Evolutionary conservation across 2,797 vertebrate species (phyloP), one percentile per base, ranked within the genome.

Genomic region (Dicrostonyx torquatus): DNA sequence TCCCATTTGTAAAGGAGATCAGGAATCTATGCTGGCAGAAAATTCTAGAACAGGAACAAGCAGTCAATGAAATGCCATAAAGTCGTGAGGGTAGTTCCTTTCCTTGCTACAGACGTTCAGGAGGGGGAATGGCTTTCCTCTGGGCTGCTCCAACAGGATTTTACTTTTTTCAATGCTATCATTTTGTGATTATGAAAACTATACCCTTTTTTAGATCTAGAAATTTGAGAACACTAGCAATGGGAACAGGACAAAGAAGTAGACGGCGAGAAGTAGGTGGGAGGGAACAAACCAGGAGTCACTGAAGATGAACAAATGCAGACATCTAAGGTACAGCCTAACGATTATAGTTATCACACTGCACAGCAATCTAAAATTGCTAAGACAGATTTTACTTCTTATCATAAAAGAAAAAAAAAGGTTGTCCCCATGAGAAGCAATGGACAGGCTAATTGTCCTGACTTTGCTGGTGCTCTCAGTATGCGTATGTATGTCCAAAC

Each of bases 181-280:
- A 43, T 64, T 83, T 83, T 93, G 24, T 60, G 91, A 29, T 95
- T 53, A 77, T 80, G 45, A 90, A 29, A 91, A 70, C 34, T 62
- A 45, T n/a, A 26, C 15, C 20, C 6, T 87, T 87, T 87, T 20
- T 45, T 22, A 17, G 24, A 94, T 88, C 48, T 10, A 72, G 26
- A 93, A 93, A 79, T 84, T 66, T 9, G 9, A 48, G 2, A n/a
- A 76, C 45, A 80, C 48, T 89, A 80, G 72, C 26, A 83, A 77
- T 70, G 31, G n/a, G 55, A 20, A 3, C 5, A 43, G 17, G 29
- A 55, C 68, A n/a, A 13, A 29, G 29, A 62, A 76, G 20, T 20
- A 53, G 55, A 70, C 13, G 5, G n/a, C 24, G 40, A 75, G 58
- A 62, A 77, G 40, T 29, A 82, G 14, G 31, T 40, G 22, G 66